Base-by-base conservation (phyloP, 2,113 vertebrate species). In the Engraulis encrasicolus region DNA sequence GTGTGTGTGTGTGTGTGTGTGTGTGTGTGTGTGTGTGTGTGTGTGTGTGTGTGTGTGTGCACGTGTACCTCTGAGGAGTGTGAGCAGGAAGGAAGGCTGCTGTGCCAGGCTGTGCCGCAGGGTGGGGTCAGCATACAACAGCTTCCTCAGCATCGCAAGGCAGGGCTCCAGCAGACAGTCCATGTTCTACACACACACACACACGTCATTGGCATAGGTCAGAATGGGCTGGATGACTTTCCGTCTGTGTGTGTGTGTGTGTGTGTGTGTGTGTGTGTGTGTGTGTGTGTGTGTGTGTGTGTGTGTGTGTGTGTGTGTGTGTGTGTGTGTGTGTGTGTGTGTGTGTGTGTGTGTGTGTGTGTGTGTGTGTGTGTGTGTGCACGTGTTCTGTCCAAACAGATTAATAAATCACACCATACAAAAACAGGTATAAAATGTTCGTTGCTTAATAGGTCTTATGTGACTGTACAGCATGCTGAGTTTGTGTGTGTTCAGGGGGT, bases 31-130 rank as follows among this genome's bases (percentile, higher is more conserved):
- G 52, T 66, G 23, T 6, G 9, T 27, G n/a, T 66, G 58, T 66
- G 23, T 27, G 14, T 2, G 38, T 17, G 48, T 52, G 58, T 50
- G 58, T 79, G 71, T 83, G 48, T 40, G 71, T 52, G 31, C 20
- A n/a, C n/a, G 40, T 31, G 48, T 34, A 99, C 98, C 97, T 96
- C 96, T 95, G 89, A 99, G 93, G 15, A 99, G 90, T 18, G 92
- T 85, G 84, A 96, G 94, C 82, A 99, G 92, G 78, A 97, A 87
- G 83, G 93, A 91, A 78, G 95, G 85, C 37, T 93, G 92, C 66
- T 96, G 94, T 1, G 97, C 95, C 58, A 99, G 93, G 52, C 94
- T 92, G 79, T 89, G 90, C 38, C 98, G 97, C 87, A 95, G 87
- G 50, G 77, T 91, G 0, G 96, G 93, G 90, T 99, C 98, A 0